Evolutionary conservation across 2,113 vertebrate species (phyloP).

Genomic region (Mus musculus): GRCm39 chr2:154844001-154844500

Average conservation of each 20-base stretch:
- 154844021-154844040: neutral
- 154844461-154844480: neutral
- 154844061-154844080: neutral
- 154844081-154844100: neutral
- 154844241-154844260: neutral
- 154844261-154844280: too few species aligned
- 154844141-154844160: constrained; percentile 18
- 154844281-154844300: too few species aligned
- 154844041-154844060: neutral
- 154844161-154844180: neutral
- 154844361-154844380: neutral
- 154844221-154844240: neutral
- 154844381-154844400: neutral
- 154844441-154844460: constrained; percentile 18
- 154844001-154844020: neutral
- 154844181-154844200: neutral
- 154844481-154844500: neutral
- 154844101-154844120: neutral
- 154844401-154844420: neutral
- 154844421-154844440: neutral
- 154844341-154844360: neutral
- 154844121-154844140: neutral
- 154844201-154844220: neutral
- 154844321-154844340: neutral
- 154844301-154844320: neutral